A percentile compares a stretch with the other conserved stretches of the same genome.
Evolutionary conservation across 1,140 invertebrate species (phyloP).

Genomic region (Calosoma granatense): DNA sequence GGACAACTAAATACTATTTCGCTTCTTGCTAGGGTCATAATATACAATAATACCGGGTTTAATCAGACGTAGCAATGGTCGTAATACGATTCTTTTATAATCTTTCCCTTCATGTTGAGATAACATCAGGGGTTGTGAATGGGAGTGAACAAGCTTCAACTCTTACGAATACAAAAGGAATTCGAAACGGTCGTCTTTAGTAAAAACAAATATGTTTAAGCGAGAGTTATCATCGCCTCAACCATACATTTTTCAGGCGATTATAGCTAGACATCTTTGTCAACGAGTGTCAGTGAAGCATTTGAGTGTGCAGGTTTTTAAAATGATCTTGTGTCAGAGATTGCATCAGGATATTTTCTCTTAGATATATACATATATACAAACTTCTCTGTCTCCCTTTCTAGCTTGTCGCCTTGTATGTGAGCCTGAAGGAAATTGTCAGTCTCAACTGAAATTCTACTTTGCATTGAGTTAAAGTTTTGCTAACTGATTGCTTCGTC

Average conservation of each 20-base stretch:
- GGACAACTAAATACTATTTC: no score
- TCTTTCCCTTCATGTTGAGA: not conserved
- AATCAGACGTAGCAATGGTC: no score
- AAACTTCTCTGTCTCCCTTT: no score
- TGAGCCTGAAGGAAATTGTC: not conserved
- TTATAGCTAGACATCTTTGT: not conserved
- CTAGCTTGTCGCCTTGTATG: no score
- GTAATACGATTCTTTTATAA: slow-evolving; percentile 4
- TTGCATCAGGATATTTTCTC: no score
- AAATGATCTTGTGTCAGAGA: not conserved
- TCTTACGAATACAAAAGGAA: not conserved
- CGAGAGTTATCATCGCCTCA: not conserved
- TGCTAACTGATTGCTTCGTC: not conserved
- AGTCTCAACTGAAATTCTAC: not conserved
- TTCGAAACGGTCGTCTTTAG: not conserved
- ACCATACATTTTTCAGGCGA: not conserved
- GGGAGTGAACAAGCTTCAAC: not conserved
- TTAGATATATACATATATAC: no score
- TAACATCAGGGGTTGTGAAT: not conserved
- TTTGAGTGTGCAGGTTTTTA: not conserved
- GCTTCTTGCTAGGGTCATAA: no score
- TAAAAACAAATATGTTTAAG: not conserved
- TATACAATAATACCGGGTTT: no score
- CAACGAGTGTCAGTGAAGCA: not conserved
- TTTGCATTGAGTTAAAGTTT: not conserved